Evolutionary conservation across 2,888 invertebrate species (phyloP), one percentile per base, ranked within the genome.

Genomic region (Leptarthrus brevirostris): DNA sequence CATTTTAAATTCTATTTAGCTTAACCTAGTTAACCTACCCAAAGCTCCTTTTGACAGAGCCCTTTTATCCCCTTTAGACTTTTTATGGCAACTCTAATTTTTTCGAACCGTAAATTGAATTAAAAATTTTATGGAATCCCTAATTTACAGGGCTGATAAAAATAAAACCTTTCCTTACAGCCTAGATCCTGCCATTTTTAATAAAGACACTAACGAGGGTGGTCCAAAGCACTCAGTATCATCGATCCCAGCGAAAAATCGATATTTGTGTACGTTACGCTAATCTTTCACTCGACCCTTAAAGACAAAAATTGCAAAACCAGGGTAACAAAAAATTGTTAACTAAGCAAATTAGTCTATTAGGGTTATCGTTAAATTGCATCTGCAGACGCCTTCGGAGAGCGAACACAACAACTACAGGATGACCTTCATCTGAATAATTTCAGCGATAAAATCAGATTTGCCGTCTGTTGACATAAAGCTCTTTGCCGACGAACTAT

Each of bases 241-340:
- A n/a, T n/a, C n/a, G n/a, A n/a, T n/a, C n/a, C n/a, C n/a, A n/a
- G n/a, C n/a, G n/a, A n/a, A 16, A 10, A 8, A 66, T 66, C 64
- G 26, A 66, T 66, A 34, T 47, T 3, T 8, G 8, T 26, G 47
- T 12, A 18, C 18, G 34, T 24, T 61, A 18, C 18, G 34, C 40
- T 61, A 61, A 40, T 40, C 61, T n/a, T 44, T 20, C 5, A n/a
- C n/a, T 40, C 47, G 6, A 24, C 52, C 52, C 24, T 24, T 24
- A 16, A 20, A 47, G n/a, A 24, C 47, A 8, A 1, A 20, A 22
- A 40, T 18, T 20, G 8, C 36, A 40, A 16, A n/a, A 66, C 22
- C 47, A 66, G 40, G 64, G 64, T 66, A n/a, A 66, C 47, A 20
- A 47, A 66, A 44, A 66, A 66, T 66, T 66, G 64, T 22, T 66